Base-by-base conservation (phyloP, 2,113 vertebrate species). In the Vulpes vulpes region DNA sequence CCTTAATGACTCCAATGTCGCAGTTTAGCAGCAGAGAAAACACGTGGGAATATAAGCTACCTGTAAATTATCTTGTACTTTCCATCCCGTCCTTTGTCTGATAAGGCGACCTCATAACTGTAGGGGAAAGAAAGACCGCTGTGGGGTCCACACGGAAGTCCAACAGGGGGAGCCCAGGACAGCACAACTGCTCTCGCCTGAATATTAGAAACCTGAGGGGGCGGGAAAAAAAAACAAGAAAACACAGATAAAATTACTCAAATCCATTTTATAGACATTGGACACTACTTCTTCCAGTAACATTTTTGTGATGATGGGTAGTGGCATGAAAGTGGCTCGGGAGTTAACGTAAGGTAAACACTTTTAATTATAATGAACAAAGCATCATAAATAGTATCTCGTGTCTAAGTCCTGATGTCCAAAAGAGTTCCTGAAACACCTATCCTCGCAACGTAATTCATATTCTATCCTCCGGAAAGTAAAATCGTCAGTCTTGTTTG, bases 61-160 rank as follows among this genome's bases (percentile, higher is more conserved):
- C 99, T 99, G 99, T 99, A 99, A 98, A 99, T 99, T 91, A 99
- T 98, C 97, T 99, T 99, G 98, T 99, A 99, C 96, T 99, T 99
- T 97, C 99, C 99, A 86, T 99, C 99, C 53, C 99, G 99, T 64
- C 99, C 99, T 98, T 99, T 99, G 97, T 99, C 99, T 2, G 99
- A 99, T 97, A 99, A 99, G 98, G 99, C 99, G 90, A 99, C 99
- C 98, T 99, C 99, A 0, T 99, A 99, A 98, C 99, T 99, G 98
- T 99, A 99, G 94, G 99, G 99, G 97, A 99, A 99, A 38, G 99
- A 99, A 93, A 99, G 99, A 95, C 99, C 99, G 2, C 99, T 99
- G 95, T 98, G 99, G 98, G 99, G 99, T 90, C 98, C 98, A 95
- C 99, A 99, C 3, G 99, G 98, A 98, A 99, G 99, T 96, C 99